Conservation (phyloP, 2,888 invertebrate genomes). For the Hydropsyche betteni region DNA sequence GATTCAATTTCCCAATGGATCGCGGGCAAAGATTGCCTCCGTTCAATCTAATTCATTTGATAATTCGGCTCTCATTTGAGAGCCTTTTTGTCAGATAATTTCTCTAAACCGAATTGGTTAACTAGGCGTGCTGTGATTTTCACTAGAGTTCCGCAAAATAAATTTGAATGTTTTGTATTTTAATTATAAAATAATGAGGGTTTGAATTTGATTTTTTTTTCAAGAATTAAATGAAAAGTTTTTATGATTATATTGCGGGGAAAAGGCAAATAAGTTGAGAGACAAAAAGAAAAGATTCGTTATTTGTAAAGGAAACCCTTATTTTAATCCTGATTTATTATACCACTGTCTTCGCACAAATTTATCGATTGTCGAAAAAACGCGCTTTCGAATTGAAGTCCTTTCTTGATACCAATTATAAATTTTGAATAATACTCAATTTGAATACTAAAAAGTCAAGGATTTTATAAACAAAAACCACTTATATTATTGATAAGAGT, state of each 20-base stretch:
- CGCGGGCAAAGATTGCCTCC: constrained; percentile 10
- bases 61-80: too few species aligned
- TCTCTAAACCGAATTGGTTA: not conserved
- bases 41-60: not conserved
- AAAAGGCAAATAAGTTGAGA: not conserved
- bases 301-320: constrained; percentile 6
- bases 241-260: too few species aligned
- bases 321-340: constrained; percentile 21
- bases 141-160: not conserved
- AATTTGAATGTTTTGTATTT: too few species aligned
- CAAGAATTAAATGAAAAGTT: too few species aligned
- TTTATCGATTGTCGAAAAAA: too few species aligned
- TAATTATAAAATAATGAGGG: not conserved
- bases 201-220: not conserved
- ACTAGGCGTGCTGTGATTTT: not conserved
- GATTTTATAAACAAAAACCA: too few species aligned
- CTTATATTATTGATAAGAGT: too few species aligned
- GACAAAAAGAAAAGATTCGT: constrained; percentile 1
- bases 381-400: too few species aligned
- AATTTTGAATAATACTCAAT: too few species aligned
- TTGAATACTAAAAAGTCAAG: too few species aligned
- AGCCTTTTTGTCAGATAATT: constrained; percentile 5
- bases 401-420: too few species aligned
- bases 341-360: not conserved
- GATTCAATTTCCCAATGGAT: constrained; percentile 16